Percentiles rank a stretch among this genome's conserved stretches.
These are phyloP conservation scores for Chinchilla lanigera DNA, from an alignment of 2,113 vertebrate species.

Conservation along the genomic window DNA sequence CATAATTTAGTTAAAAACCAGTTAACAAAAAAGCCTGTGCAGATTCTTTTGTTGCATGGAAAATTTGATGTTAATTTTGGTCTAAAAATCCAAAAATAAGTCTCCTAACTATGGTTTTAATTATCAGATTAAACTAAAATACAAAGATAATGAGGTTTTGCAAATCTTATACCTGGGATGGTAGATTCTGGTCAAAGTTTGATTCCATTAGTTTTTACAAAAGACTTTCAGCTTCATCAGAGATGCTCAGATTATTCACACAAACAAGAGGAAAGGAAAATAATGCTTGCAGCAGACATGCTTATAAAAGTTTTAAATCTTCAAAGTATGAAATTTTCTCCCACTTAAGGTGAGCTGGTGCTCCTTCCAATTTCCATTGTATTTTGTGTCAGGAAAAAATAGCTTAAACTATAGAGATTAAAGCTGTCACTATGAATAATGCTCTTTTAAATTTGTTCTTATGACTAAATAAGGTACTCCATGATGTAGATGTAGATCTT, in stretches of 20 bases:
- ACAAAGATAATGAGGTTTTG: slow-evolving; percentile 38
- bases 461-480: slow-evolving; percentile 15
- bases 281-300: not conserved
- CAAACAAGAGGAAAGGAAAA: not conserved
- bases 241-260: not conserved
- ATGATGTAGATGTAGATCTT: not conserved
- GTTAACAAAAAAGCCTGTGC: not conserved
- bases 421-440: slow-evolving; percentile 33
- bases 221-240: slow-evolving; percentile 53
- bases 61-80: slow-evolving; percentile 57
- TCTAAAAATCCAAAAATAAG: slow-evolving; percentile 11
- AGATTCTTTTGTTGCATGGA: not conserved
- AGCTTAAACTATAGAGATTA: not conserved
- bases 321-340: slow-evolving; percentile 3
- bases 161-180: not conserved
- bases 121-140: not conserved
- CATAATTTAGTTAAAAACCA: slow-evolving; percentile 55
- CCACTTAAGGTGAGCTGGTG: slow-evolving; percentile 27
- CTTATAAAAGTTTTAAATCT: slow-evolving; percentile 62
- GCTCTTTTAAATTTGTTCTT: slow-evolving; percentile 43
- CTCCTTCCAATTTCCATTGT: slow-evolving; percentile 35
- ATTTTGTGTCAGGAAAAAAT: slow-evolving; percentile 30
- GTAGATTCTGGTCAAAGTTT: slow-evolving; percentile 41
- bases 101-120: slow-evolving; percentile 6
- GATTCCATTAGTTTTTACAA: slow-evolving; percentile 49